These are phyloP conservation scores for Habrosyne pyritoides DNA, from an alignment of 2,888 invertebrate species.

Conservation along the genomic window DNA sequence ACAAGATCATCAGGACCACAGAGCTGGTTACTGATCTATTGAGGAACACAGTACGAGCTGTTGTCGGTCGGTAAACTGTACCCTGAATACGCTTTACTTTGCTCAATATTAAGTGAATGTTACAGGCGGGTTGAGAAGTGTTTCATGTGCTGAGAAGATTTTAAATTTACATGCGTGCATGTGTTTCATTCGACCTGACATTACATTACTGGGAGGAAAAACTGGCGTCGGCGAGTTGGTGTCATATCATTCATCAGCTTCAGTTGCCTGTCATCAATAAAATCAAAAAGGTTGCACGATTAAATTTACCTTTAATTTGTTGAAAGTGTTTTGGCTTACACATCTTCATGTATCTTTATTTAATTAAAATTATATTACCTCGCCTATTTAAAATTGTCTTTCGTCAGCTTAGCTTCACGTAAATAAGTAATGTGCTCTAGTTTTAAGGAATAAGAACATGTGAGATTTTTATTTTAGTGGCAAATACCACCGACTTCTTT, in stretches of 20 bases:
- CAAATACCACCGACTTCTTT: background rate
- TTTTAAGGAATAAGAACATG: background rate
- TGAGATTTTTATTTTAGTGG: slow-evolving; percentile 1
- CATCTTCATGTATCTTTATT: background rate
- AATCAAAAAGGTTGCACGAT: too few relatives aligned
- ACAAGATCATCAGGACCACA: slow-evolving; percentile 76
- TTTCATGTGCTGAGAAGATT: background rate
- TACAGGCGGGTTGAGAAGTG: slow-evolving; percentile 11
- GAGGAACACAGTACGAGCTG: slow-evolving; percentile 74
- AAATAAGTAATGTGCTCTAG: background rate
- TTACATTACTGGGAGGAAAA: background rate
- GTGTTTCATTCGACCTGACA: background rate
- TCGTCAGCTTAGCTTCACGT: background rate
- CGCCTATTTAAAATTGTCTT: background rate
- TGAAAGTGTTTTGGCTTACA: background rate
- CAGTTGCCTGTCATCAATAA: background rate
- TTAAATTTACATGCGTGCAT: background rate
- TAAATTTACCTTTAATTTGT: too few relatives aligned
- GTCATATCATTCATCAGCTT: background rate
- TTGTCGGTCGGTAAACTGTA: slow-evolving; percentile 58
- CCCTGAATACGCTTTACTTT: background rate
- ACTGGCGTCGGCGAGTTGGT: background rate
- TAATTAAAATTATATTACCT: background rate
- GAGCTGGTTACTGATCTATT: slow-evolving; percentile 75
- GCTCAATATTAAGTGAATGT: slow-evolving; percentile 14